Percentiles rank a stretch among this genome's conserved stretches.
These are phyloP conservation scores for Acanthornis magna DNA, from an alignment of 2,797 vertebrate genomes.

Conservation along the genomic window DNA sequence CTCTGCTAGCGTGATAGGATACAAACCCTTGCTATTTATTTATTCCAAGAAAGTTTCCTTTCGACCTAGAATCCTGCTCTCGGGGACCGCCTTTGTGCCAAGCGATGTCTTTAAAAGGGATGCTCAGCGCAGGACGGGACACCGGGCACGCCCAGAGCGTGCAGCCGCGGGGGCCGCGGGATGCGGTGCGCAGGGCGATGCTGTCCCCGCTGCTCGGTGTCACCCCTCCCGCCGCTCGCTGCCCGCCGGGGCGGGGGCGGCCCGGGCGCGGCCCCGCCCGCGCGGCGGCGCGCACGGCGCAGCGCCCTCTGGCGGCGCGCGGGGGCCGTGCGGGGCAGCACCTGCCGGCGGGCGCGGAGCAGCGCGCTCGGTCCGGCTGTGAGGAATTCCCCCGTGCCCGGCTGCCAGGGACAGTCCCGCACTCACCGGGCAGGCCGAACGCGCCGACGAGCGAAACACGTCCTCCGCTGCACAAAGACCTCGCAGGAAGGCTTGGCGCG, in stretches of 20 bases:
- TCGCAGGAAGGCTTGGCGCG: accelerated
- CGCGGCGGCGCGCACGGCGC: background rate
- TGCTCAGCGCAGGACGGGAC: background rate
- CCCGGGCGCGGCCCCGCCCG: background rate
- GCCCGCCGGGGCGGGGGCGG: background rate
- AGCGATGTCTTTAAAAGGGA: background rate
- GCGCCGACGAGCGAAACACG: background rate
- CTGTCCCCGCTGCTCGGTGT: background rate
- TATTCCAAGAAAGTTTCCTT: background rate
- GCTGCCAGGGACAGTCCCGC: accelerated
- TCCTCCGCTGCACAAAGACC: background rate
- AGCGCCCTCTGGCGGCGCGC: conserved; percentile 5
- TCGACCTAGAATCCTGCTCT: background rate
- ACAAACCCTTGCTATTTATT: background rate
- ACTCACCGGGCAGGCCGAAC: background rate
- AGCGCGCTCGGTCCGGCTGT: accelerated
- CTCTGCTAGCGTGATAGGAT: background rate
- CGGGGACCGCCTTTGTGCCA: background rate
- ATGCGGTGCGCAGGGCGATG: background rate
- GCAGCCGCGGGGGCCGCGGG: background rate
- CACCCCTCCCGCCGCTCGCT: background rate
- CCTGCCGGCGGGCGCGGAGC: background rate
- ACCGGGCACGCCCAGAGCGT: background rate
- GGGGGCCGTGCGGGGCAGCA: background rate
- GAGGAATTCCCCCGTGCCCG: background rate